Base-by-base conservation (phyloP, 2,888 invertebrate species). In the Papilio demoleus region DNA sequence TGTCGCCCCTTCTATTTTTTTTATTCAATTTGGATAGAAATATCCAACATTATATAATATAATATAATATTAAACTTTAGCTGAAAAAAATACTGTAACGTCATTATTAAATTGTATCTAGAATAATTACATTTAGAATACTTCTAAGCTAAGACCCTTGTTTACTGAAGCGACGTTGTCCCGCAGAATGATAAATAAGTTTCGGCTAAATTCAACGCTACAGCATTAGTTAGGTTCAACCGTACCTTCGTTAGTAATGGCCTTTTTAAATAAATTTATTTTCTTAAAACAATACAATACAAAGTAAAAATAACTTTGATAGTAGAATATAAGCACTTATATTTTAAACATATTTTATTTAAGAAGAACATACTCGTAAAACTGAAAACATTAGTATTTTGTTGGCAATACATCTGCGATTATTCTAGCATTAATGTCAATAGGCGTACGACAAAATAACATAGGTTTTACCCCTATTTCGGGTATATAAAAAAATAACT, bases 151-250 rank as follows among this genome's bases (percentile, higher is more conserved):
- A 64, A 56, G 42, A 65, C 65, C 65, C 34, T 42, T 45, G 64
- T 58, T 45, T 42, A 58, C 45, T 19, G 38, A 19, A 40, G 56
- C 31, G 31, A 31, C 74, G 72, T 71, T 70, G 69, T 70, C 63
- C 66, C 31, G 0, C 22, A 47, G 70, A 71, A 72, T 72, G 73
- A 76, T 74, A 73, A 71, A 75, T 70, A 70, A 47, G 42, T 60
- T 45, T 70, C 67, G 67, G 71, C 61, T 62, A 59, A 60, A 66
- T 61, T 66, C 67, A 53, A 60, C 64, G 50, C 65, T 69, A 65
- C 62, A 59, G 67, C 73, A 70, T 72, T 72, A 70, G 60, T 72
- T 40, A 63, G 60, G 19, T 67, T 53, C 50, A 50, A 70, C 70
- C 70, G 8, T 60, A 65, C 36, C 62, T 65, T 61, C 22, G 53